A percentile compares a stretch with the other conserved stretches of the same genome.
phyloP scores from a whole-genome alignment of 2,888 invertebrate genomes.

The Cabera pusaria region DNA sequence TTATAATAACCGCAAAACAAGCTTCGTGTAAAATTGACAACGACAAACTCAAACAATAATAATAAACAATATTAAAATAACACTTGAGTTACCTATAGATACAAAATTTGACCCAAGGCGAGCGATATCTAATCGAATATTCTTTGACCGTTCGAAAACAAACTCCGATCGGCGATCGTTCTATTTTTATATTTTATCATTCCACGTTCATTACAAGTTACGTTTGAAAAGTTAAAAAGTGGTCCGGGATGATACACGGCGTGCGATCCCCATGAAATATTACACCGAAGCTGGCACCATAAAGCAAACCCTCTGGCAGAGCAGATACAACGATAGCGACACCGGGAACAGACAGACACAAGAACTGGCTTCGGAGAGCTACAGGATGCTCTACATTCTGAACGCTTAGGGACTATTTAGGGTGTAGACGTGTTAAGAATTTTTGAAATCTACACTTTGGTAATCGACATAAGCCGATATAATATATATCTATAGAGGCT shows the following conservation, averaged over 20 bases:
- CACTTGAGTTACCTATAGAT: too few relatives aligned
- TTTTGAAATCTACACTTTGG: too few relatives aligned
- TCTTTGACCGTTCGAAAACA: constrained; percentile 13
- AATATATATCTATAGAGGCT: too few relatives aligned
- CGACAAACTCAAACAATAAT: background rate
- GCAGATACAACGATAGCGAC: constrained; percentile 83
- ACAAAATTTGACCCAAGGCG: too few relatives aligned
- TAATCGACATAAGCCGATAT: too few relatives aligned
- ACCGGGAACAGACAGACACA: constrained; percentile 76
- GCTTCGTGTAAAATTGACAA: constrained; percentile 9
- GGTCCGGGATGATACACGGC: constrained; percentile 78
- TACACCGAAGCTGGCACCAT: constrained; percentile 80
- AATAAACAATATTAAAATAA: background rate
- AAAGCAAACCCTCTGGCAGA: constrained; percentile 81
- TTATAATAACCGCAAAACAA: constrained; percentile 24
- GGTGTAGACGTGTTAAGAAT: too few relatives aligned
- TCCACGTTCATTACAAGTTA: constrained; percentile 73
- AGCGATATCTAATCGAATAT: background rate
- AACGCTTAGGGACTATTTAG: too few relatives aligned
- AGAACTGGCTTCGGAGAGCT: constrained; percentile 63
- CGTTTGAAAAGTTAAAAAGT: constrained; percentile 77
- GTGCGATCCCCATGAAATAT: constrained; percentile 82
- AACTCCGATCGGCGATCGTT: constrained; percentile 24
- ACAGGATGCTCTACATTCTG: constrained; percentile 69
- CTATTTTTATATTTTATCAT: constrained; percentile 64